Evolutionary conservation across 1,140 invertebrate genomes (phyloP).

Genomic region (Anastatus disparis): DNA sequence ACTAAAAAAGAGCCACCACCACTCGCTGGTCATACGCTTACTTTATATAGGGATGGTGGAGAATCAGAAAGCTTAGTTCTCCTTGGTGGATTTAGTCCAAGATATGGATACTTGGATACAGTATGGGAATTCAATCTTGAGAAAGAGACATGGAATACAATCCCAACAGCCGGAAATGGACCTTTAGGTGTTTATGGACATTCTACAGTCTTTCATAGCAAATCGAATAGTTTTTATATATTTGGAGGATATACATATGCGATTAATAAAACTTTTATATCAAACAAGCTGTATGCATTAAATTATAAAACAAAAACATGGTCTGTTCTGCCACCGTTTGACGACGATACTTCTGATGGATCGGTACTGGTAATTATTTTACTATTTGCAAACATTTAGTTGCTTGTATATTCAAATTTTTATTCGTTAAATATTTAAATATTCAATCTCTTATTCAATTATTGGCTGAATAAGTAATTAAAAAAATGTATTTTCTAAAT

Average conservation of each 20-base stretch:
- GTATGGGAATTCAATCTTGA: constrained; percentile 87
- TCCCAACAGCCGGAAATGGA: constrained; percentile 76
- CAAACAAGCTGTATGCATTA: constrained; percentile 81
- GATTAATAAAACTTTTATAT: constrained; percentile 76
- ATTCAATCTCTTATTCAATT: too few relatives aligned
- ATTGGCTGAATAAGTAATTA: not conserved
- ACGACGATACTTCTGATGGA: constrained; percentile 69
- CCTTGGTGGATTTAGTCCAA: constrained; percentile 88
- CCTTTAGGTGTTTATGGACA: constrained; percentile 91
- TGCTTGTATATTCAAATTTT: constrained; percentile 5
- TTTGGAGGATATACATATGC: constrained; percentile 88
- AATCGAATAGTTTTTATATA: constrained; percentile 86
- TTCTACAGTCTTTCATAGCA: constrained; percentile 85
- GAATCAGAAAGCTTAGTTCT: constrained; percentile 83
- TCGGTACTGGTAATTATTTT: constrained; percentile 36
- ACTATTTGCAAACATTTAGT: not conserved
- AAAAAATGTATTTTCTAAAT: not conserved
- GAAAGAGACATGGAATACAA: constrained; percentile 75
- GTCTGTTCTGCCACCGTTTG: constrained; percentile 80
- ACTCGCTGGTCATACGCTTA: constrained; percentile 89
- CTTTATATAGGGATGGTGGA: constrained; percentile 77
- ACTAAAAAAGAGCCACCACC: constrained; percentile 71
- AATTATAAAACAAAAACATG: constrained; percentile 80
- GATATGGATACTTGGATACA: constrained; percentile 79
- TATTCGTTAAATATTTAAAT: not conserved